Evolutionary conservation across 1,140 invertebrate genomes (phyloP), one percentile per base, ranked within the genome.

Genomic region (Hormaphis cornu): DNA sequence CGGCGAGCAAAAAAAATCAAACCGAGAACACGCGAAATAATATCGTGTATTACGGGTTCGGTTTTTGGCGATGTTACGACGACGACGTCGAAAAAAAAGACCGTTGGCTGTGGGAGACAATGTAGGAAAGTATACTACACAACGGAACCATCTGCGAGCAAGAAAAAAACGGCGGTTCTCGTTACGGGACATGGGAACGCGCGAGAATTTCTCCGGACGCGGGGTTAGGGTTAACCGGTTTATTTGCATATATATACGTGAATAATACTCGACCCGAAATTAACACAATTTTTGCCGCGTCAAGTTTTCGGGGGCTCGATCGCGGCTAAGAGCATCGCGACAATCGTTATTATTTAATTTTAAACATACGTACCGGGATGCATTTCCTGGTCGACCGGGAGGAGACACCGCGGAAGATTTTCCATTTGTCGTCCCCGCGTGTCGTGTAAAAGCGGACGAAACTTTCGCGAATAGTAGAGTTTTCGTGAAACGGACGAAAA

Each of bases 151-250:
- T 66, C 61, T 66, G 61, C 42, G 16, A 58, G 35, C 35, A 46
- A 66, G 48, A 61, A 66, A 66, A 66, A 46, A 46, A 46, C 42
- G 42, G 42, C 61, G 42, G 61, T 66, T 66, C 61, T 66, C 61
- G 35, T n/a, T 66, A 66, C 42, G 44, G 61, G 61, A 66, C 61
- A 50, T 66, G 61, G 61, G 61, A 66, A 33, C 58, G 61, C 58
- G 61, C 20, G 54, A 58, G 28, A 50, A 35, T 35, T 46, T 66
- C 24, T 46, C n/a, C 12, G 40, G 58, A 33, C 61, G 44, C 61
- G 61, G 46, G 46, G 5, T 14, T 18, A 46, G 61, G 61, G 61
- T 66, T 66, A 66, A 66, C 61, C 61, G 61, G 61, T 66, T 50
- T 66, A 66, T 66, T 66, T 66, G 61, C 61, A 66, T 66, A 66